Percentiles rank a stretch among this genome's conserved stretches.
phyloP scores from a whole-genome alignment of 2,888 invertebrate genomes.

The Megamerina dolium region DNA sequence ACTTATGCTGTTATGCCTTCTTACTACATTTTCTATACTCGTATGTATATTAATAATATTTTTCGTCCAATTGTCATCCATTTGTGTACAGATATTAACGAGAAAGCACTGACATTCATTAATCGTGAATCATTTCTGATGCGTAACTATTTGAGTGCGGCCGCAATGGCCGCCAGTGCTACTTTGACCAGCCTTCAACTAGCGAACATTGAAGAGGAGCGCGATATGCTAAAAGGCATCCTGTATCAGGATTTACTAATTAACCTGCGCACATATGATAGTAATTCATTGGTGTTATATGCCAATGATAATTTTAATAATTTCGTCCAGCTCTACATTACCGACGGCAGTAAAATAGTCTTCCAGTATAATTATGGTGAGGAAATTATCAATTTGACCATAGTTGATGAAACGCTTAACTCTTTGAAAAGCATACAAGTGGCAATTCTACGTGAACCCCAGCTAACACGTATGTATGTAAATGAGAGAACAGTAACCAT shows the following conservation, averaged over 20 bases:
- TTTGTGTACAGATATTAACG: slow-evolving; percentile 87
- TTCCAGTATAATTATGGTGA: slow-evolving; percentile 79
- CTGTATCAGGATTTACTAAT: slow-evolving; percentile 76
- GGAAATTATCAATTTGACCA: slow-evolving; percentile 72
- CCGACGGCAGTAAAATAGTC: slow-evolving; percentile 71
- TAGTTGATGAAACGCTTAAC: slow-evolving; percentile 67
- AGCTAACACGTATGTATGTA: slow-evolving; percentile 72
- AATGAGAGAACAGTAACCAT: slow-evolving; percentile 70
- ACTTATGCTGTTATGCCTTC: no score
- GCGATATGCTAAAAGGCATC: slow-evolving; percentile 61
- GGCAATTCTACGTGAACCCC: slow-evolving; percentile 70
- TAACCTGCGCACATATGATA: slow-evolving; percentile 82
- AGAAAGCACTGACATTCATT: slow-evolving; percentile 81
- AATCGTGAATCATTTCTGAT: slow-evolving; percentile 73
- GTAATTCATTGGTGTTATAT: slow-evolving; percentile 75
- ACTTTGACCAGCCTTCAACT: slow-evolving; percentile 43
- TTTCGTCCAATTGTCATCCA: no score
- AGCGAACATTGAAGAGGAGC: slow-evolving; percentile 52
- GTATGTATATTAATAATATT: no score
- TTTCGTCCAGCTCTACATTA: slow-evolving; percentile 82
- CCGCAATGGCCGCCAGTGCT: no score
- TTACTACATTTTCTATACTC: no score
- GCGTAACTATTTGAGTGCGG: slow-evolving; percentile 68
- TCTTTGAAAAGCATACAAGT: slow-evolving; percentile 82
- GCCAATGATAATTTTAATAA: slow-evolving; percentile 91